A percentile compares a stretch with the other conserved stretches of the same genome.
Conservation (phyloP, 2,113 vertebrate species). For the Vulpes ferrilata region DNA sequence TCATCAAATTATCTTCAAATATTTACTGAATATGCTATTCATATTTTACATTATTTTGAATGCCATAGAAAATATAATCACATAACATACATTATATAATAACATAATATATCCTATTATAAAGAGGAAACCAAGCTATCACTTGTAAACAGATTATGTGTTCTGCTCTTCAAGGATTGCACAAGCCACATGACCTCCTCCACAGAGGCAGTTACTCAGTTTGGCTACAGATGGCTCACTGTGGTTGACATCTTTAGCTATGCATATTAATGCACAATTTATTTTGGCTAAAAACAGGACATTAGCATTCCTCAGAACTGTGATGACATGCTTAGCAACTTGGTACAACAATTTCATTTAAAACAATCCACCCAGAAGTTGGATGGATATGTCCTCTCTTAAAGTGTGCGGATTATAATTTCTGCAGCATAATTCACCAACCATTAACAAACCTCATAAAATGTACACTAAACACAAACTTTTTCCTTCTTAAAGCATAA, state of each 20-base stretch:
- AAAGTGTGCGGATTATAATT: background rate
- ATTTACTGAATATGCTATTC: background rate
- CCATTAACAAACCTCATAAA: background rate
- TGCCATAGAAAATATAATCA: background rate
- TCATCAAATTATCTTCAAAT: conserved; percentile 38
- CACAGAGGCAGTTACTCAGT: background rate
- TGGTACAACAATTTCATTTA: conserved; percentile 51
- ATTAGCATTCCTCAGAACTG: conserved; percentile 33
- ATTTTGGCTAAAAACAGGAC: conserved; percentile 54
- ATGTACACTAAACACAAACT: background rate
- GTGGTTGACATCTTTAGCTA: background rate
- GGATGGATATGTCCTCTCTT: background rate
- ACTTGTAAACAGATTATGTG: background rate
- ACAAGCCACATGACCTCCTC: background rate
- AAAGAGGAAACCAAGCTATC: background rate
- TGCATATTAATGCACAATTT: conserved; percentile 54
- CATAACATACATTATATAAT: background rate
- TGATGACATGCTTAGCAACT: background rate
- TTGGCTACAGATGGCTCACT: conserved; percentile 23
- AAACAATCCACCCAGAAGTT: background rate
- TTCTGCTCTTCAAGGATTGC: background rate
- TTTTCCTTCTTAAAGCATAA: conserved; percentile 9
- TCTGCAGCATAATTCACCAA: background rate
- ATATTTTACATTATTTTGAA: background rate
- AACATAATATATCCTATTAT: background rate